Evolutionary conservation across 2,113 vertebrate species (phyloP).

Genomic region (Halcyon senegalensis): DNA sequence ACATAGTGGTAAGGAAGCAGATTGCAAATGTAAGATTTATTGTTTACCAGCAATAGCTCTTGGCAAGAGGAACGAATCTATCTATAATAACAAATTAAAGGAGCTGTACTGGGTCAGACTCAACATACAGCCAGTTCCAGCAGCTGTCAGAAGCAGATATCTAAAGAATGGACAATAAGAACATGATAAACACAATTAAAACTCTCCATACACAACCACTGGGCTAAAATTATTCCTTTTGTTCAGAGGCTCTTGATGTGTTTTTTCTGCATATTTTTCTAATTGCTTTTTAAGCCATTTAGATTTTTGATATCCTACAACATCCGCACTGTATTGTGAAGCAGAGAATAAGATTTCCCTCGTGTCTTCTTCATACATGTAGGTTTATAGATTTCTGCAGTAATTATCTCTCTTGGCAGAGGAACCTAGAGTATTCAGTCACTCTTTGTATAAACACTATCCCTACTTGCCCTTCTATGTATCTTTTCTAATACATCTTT

Average conservation of each 20-base stretch:
- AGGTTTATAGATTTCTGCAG: not conserved
- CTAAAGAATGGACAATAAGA: not conserved
- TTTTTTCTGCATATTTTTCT: not conserved
- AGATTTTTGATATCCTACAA: not conserved
- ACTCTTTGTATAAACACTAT: not conserved
- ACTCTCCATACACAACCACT: not conserved
- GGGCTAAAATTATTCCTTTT: not conserved
- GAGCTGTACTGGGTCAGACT: not conserved
- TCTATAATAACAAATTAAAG: slow-evolving; percentile 47
- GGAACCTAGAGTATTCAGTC: not conserved
- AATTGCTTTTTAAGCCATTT: not conserved
- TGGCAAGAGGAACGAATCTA: slow-evolving; percentile 17
- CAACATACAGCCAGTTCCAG: not conserved
- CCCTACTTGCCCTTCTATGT: not conserved
- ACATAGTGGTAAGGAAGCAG: not conserved
- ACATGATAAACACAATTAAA: not conserved
- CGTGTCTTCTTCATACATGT: not conserved
- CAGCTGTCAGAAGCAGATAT: not conserved
- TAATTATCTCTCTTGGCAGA: not conserved
- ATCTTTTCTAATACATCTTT: not conserved
- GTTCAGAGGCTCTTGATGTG: not conserved
- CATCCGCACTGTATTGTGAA: not conserved
- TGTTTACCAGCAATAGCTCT: slow-evolving; percentile 25
- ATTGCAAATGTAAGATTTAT: not conserved
- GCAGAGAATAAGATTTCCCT: not conserved